phyloP scores from a whole-genome alignment of 2,888 invertebrate species.

The Pseudeuparius sepicola region DNA sequence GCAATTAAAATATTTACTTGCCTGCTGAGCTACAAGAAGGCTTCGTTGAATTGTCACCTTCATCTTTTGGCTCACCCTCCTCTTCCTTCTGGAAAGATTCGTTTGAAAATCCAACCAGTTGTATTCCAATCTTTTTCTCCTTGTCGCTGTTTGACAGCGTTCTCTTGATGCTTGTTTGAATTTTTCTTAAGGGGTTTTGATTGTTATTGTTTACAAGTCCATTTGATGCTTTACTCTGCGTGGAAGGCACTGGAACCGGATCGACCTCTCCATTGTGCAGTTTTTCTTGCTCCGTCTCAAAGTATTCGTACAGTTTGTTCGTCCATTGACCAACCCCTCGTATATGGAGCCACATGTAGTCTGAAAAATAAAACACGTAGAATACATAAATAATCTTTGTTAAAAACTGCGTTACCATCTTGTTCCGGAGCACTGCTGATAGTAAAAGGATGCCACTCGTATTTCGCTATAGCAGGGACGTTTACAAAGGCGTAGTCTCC shows the following conservation, averaged over 20 bases:
- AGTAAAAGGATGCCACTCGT: conserved; percentile 97
- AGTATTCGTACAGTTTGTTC: conserved; percentile 73
- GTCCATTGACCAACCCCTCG: conserved; percentile 94
- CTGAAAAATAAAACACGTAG: conserved; percentile 38
- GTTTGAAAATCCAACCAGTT: conserved; percentile 36
- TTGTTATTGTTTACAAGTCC: conserved; percentile 30
- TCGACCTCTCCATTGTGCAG: conserved; percentile 55
- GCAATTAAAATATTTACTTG: conserved; percentile 15
- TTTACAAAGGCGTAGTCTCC: conserved; percentile 93
- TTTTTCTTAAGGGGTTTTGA: conserved; percentile 34
- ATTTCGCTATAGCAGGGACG: conserved; percentile 81
- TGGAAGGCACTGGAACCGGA: conserved; percentile 30
- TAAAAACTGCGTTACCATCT: conserved; percentile 54
- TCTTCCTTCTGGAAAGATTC: conserved; percentile 32
- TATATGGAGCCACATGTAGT: conserved; percentile 88
- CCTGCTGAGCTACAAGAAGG: conserved; percentile 34
- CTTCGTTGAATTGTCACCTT: conserved; percentile 27
- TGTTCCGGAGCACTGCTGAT: conserved; percentile 93
- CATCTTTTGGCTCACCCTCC: conserved; percentile 23
- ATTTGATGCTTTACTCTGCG: conserved; percentile 28
- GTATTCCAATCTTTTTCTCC: conserved; percentile 30
- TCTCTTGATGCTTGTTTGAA: conserved; percentile 40
- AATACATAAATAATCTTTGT: background rate
- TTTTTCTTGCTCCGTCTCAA: conserved; percentile 70
- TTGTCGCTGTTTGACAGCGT: conserved; percentile 43